Evolutionary conservation across 2,113 vertebrate genomes (phyloP), one percentile per base, ranked within the genome.

Genomic region (Melanocharis versteri): DNA sequence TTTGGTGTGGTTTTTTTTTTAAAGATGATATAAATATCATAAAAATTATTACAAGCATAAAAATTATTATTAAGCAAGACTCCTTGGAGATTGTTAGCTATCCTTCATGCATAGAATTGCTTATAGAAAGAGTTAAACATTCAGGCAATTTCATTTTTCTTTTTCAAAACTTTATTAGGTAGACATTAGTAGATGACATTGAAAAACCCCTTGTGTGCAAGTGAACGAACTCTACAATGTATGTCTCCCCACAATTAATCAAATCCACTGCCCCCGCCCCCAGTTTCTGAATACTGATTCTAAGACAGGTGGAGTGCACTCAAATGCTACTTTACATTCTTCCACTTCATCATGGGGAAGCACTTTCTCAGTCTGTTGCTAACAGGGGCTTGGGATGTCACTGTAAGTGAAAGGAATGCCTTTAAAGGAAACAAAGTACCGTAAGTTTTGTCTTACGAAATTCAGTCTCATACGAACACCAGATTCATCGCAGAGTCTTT

Each of bases 151-250:
- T 86, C 15, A 79, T 80, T 90, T 93, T 89, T 93, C 79, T 94
- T 91, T 96, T 93, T 97, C 88, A 88, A 95, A 97, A 92, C 77
- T 96, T 98, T 98, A 98, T 98, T 98, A 97, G 82, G 87, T 57
- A 91, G 96, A 95, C 83, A 23, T 97, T 88, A 83, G 89, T 94
- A 81, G 91, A 85, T 87, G 96, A 97, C 35, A 88, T 35, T 75
- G 82, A 84, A 87, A 70, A 90, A 90, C 91, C 84, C 96, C 88
- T 69, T 70, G 30, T 82, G 70, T 88, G 90, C 70, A 93, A 70
- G 96, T 92, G 92, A 96, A 95, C 2, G 39, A 95, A 80, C 79
- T 87, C 89, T 89, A 96, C 92, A 93, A 75, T 28, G 37, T 89
- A 69, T 33, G 40, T 39, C 44, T 96, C 92, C 89, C 82, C 91